Evolutionary conservation across 2,888 invertebrate species (phyloP).

Genomic region (Anagyrus pseudococci): DNA sequence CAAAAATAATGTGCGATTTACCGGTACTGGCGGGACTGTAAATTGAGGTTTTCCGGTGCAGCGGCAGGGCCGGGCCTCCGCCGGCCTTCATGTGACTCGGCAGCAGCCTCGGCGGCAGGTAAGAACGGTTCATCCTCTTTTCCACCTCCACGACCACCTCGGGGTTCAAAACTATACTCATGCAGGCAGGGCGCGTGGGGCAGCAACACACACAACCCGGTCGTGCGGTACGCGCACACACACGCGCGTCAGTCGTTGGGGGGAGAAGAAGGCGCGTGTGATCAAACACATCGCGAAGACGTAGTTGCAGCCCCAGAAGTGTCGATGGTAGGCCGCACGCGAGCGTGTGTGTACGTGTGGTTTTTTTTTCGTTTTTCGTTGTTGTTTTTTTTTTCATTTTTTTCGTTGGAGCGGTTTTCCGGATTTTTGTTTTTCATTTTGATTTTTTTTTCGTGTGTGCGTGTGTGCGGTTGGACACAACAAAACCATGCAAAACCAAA

Average conservation of each 20-base stretch:
- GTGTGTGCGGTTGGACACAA: constrained; percentile 56
- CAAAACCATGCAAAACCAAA: constrained; percentile 61
- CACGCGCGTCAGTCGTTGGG: too few relatives aligned
- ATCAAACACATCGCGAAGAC: constrained; percentile 35
- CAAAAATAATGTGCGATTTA: constrained; percentile 47
- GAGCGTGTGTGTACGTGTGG: constrained; percentile 31
- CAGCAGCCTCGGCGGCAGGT: constrained; percentile 74
- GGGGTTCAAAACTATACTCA: constrained; percentile 79
- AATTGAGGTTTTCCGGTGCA: constrained; percentile 60
- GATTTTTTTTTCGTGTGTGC: constrained; percentile 49
- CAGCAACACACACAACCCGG: background rate
- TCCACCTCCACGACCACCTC: constrained; percentile 90
- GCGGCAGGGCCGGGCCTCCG: constrained; percentile 52
- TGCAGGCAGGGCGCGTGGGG: constrained; percentile 40
- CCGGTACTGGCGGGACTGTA: constrained; percentile 56
- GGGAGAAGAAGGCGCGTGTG: background rate
- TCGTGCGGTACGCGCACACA: too few relatives aligned
- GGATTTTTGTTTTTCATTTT: too few relatives aligned
- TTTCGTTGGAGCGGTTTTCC: too few relatives aligned
- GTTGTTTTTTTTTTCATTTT: constrained; percentile 16
- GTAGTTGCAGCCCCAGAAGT: constrained; percentile 4
- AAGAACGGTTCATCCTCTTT: constrained; percentile 78
- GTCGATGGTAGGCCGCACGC: background rate
- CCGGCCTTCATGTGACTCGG: constrained; percentile 57
- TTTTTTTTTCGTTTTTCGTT: constrained; percentile 20